Base-by-base conservation (phyloP, 2,888 invertebrate genomes). In the Euzophera pinguis region DNA sequence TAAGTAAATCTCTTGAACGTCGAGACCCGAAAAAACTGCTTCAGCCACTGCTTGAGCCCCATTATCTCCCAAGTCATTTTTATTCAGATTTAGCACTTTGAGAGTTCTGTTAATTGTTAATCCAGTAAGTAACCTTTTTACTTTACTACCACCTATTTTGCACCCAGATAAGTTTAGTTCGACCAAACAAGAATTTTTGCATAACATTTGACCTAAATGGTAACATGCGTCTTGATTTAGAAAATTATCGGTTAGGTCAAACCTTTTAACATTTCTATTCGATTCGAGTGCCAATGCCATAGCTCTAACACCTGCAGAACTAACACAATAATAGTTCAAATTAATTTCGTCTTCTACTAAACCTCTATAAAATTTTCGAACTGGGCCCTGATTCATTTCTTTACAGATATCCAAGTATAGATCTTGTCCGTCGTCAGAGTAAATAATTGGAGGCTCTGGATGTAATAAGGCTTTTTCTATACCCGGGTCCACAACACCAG, bases 161-260 rank as follows among this genome's bases (percentile, higher is more conserved):
- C 88, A 88, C 1, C 86, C 84, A n/a, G 68, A 56, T 35, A 88
- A 63, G 58, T 74, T 78, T 9, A 88, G 59, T 52, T 81, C 77
- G 12, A 58, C 50, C 32, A 88, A 53, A 1, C 63, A 62, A 8
- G 55, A 63, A 59, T 88, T 86, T 1, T 41, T 60, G 10, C 59
- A 57, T 7, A 87, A 60, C 81, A 87, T 75, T 39, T 76, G 70
- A 1, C 83, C 75, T 51, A 88, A 65, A 69, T 88, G 87, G 52
- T 63, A 83, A 39, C 81, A 83, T 2, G 81, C 75, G 50, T 88
- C 87, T 13, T 65, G 53, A 34, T 63, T 74, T 2, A 88, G 67
- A 57, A 78, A 84, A 62, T 78, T 88, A 52, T 80, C 83, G 6
- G 78, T 79, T 8, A 88, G 66, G 52, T 78, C 66, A 0, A 88